phyloP scores from a whole-genome alignment of 1,140 invertebrate species.

The Cyrtorhinus lividipennis region DNA sequence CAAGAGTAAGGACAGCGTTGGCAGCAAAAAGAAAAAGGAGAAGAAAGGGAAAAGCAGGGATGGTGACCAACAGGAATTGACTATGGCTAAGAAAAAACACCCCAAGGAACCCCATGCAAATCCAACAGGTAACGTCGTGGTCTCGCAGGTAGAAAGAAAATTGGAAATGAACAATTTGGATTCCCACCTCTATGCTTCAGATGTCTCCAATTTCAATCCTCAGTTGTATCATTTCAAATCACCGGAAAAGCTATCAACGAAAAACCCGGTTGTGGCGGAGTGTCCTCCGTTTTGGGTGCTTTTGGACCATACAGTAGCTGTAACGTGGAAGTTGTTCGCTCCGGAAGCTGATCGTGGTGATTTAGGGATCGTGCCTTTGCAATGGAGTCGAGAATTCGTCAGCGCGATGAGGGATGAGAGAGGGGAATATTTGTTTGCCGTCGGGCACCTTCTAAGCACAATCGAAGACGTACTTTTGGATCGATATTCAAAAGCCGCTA shows the following conservation, averaged over 20 bases:
- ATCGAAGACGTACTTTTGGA: background rate
- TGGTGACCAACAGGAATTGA: background rate
- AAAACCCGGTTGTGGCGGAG: background rate
- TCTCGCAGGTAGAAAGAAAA: background rate
- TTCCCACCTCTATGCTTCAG: background rate
- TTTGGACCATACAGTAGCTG: background rate
- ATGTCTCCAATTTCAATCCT: background rate
- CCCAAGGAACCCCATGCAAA: background rate
- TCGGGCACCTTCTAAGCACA: background rate
- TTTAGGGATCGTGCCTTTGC: background rate
- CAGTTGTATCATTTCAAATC: background rate
- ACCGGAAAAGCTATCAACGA: background rate
- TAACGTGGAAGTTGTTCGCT: background rate
- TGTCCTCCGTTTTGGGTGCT: constrained; percentile 4
- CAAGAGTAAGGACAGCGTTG: background rate
- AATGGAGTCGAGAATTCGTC: background rate
- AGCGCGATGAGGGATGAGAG: background rate
- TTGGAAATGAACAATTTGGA: background rate
- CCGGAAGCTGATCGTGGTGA: background rate
- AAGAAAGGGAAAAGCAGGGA: background rate
- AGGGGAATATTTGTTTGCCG: background rate
- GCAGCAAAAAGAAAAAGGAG: background rate
- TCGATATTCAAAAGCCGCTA: background rate
- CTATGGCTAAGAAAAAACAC: background rate
- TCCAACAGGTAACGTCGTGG: background rate